Conservation (phyloP, 1,140 invertebrate genomes). For the Triops cancriformis region DNA sequence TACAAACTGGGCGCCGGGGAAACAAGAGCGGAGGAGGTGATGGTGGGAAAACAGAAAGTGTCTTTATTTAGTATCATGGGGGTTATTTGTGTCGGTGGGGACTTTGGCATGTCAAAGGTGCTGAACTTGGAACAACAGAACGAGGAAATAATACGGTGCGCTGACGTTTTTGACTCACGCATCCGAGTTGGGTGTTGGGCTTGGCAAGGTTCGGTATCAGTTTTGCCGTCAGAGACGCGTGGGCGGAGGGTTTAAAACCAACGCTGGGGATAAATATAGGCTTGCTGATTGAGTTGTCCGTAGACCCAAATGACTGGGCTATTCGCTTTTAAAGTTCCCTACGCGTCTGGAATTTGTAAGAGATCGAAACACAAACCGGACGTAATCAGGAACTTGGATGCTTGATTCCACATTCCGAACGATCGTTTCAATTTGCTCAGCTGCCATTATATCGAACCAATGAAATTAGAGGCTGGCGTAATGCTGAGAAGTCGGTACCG, state of each 20-base stretch:
- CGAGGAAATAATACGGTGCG: too few relatives aligned
- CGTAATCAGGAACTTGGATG: too few relatives aligned
- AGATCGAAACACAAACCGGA: too few relatives aligned
- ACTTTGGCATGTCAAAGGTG: not conserved
- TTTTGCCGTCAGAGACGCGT: not conserved
- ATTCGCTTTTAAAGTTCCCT: not conserved
- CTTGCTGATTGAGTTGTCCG: not conserved
- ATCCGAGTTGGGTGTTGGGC: not conserved
- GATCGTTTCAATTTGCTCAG: too few relatives aligned
- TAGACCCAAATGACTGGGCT: not conserved
- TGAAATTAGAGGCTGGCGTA: too few relatives aligned
- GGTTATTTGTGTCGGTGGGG: not conserved
- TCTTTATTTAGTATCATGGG: not conserved
- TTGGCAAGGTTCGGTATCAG: not conserved
- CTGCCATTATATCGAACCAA: too few relatives aligned
- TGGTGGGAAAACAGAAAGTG: not conserved
- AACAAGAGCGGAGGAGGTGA: not conserved
- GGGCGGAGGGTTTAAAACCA: not conserved
- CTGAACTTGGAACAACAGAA: too few relatives aligned
- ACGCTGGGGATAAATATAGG: not conserved
- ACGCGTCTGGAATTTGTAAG: not conserved
- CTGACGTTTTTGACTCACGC: not conserved
- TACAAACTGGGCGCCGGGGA: not conserved
- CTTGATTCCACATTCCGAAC: too few relatives aligned
- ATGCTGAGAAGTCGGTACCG: too few relatives aligned